Evolutionary conservation across 35 echinoderm and acorn worm species (phyloP).

Genomic region (Holothuria glaberrima): DNA sequence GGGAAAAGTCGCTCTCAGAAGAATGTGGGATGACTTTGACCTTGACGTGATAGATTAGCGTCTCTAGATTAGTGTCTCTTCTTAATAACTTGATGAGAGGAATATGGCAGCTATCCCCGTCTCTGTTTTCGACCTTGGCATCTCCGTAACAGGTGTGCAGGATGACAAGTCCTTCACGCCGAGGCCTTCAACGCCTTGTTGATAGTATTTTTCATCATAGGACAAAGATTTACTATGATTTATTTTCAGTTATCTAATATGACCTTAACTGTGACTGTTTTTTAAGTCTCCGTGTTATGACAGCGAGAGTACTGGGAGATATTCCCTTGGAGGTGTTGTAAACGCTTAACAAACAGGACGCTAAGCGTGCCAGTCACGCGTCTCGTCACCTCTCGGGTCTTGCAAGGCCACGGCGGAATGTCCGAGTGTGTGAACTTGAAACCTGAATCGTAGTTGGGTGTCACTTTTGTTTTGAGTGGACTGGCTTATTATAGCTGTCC

Average conservation of each 20-base stretch:
- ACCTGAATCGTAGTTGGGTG: too few relatives aligned
- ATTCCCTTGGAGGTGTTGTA: background rate
- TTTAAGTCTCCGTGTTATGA: conserved; percentile 13
- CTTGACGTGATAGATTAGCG: too few relatives aligned
- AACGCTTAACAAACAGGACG: background rate
- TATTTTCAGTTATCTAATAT: conserved; percentile 35
- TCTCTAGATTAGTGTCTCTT: too few relatives aligned
- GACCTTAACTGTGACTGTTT: conserved; percentile 42
- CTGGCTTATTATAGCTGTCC: too few relatives aligned
- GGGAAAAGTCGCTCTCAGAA: too few relatives aligned
- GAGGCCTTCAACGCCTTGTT: too few relatives aligned
- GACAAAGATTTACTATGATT: conserved; percentile 32
- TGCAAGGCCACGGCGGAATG: conserved; percentile 23
- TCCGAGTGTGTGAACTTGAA: conserved; percentile 3
- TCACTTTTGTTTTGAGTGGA: too few relatives aligned
- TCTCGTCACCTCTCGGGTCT: background rate
- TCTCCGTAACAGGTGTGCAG: conserved; percentile 28
- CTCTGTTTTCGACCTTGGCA: conserved; percentile 18
- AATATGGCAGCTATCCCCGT: background rate
- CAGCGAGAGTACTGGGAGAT: background rate
- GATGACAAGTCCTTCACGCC: conserved; percentile 12
- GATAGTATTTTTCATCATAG: too few relatives aligned
- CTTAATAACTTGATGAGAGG: too few relatives aligned
- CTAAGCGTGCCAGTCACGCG: conserved; percentile 36
- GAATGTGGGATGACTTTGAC: too few relatives aligned